Evolutionary conservation across 2,888 invertebrate species (phyloP), one percentile per base, ranked within the genome.

Genomic region (Oeneis ivallda): DNA sequence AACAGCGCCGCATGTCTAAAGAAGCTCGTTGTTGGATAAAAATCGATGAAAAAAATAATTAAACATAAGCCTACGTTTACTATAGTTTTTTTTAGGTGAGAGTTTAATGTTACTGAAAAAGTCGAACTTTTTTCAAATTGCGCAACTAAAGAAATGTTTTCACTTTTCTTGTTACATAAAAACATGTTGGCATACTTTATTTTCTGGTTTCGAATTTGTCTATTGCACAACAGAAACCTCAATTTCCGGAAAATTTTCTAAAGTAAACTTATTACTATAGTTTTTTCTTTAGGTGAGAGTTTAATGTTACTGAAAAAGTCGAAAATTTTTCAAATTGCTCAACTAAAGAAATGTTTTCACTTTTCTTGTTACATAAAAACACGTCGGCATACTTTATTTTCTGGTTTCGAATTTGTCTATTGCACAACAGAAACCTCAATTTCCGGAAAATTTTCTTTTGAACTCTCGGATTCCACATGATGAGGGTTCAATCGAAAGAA

Each of bases 341-440:
- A 53, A 53, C 15, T 15, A 13, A 53, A 53, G 34, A 53, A 19
- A 9, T 19, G 11, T 15, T 13, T 26, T 8, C n/a, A 34, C n/a
- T 53, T 53, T 53, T 34, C 52, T 53, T 32, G 11, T 53, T 53
- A 15, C 37, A 11, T 50, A 50, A 50, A 50, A 50, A 50, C 49
- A 19, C 10, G 54, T 17, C 37, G 15, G n/a, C 15, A 10, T 37
- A 54, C 54, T 17, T 54, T 37, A 9, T 54, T 37, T 15, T 17
- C 34, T 15, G 37, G 9, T 54, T 54, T 37, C 37, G 37, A 54
- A 54, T 54, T 54, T 37, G 54, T 37, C 17, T 11, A 17, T 17
- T 37, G n/a, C 10, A 11, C 17, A 54, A 39, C 10, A 15, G 9
- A 54, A 37, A 34, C 11, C 9, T 37, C 37, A 15, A 7, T 52